Evolutionary conservation across 2,797 vertebrate species (phyloP).

Genomic region (Dallia pectoralis): DNA sequence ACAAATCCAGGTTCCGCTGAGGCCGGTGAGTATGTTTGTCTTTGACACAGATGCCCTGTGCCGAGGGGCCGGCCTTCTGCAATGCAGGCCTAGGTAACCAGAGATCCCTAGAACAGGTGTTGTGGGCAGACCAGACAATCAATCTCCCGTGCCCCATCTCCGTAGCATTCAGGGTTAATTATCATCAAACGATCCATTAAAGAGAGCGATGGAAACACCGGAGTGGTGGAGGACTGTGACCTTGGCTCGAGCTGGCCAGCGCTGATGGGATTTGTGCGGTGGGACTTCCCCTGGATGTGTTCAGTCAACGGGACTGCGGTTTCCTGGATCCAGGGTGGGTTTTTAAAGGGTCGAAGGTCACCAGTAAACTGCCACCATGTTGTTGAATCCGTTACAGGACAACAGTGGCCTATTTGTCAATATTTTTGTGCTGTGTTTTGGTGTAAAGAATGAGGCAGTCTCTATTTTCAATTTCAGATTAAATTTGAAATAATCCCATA

Average conservation of each 20-base stretch:
- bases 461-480: too few relatives aligned
- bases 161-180: constrained; percentile 81
- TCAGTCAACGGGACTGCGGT: neutral
- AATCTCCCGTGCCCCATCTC: constrained; percentile 74
- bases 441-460: too few relatives aligned
- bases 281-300: neutral
- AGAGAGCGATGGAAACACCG: constrained; percentile 67
- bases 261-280: neutral
- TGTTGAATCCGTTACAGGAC: too few relatives aligned
- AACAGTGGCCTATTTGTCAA: too few relatives aligned
- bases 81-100: constrained; percentile 43
- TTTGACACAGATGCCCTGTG: constrained; percentile 69
- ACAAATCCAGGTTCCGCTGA: constrained; percentile 57
- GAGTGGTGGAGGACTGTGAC: constrained; percentile 66
- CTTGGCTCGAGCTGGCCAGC: constrained; percentile 59
- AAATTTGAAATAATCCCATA: too few relatives aligned
- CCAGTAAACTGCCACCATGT: too few relatives aligned
- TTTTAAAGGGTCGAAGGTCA: too few relatives aligned
- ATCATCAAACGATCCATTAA: constrained; percentile 80
- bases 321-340: neutral
- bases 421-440: too few relatives aligned
- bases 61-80: constrained; percentile 70
- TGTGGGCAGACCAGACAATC: constrained; percentile 71
- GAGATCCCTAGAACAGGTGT: constrained; percentile 72
- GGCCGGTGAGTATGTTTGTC: constrained; percentile 75